These are phyloP conservation scores for Nerophis ophidion DNA, from an alignment of 2,113 vertebrate genomes.

Conservation along the genomic window DNA sequence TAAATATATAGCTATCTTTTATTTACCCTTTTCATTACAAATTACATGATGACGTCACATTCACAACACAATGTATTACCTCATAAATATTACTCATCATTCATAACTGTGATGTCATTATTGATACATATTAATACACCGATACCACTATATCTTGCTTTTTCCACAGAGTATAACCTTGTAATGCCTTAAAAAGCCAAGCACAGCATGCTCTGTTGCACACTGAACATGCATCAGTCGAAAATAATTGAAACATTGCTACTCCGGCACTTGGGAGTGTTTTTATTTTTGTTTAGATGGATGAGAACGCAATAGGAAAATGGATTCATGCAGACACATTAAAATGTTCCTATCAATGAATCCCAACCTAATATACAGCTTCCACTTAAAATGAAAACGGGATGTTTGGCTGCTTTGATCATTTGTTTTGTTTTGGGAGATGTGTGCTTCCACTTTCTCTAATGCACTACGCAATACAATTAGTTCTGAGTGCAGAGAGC, in stretches of 20 bases:
- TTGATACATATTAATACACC: too few species aligned
- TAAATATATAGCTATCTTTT: too few species aligned
- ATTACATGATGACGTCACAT: too few species aligned
- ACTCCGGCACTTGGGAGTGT: neutral
- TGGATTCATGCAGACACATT: neutral
- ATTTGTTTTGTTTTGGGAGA: conserved; percentile 7
- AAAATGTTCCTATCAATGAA: conserved; percentile 9
- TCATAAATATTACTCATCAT: too few species aligned
- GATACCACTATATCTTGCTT: neutral
- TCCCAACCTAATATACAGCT: conserved; percentile 18
- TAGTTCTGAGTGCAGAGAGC: conserved; percentile 14
- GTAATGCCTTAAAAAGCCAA: neutral
- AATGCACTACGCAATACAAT: conserved; percentile 19
- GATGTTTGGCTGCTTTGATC: conserved; percentile 22
- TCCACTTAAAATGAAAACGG: conserved; percentile 14
- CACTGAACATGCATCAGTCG: neutral
- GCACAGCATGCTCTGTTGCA: neutral
- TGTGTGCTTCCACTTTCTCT: conserved; percentile 6
- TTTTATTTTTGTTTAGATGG: neutral
- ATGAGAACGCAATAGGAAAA: neutral
- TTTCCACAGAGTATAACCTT: neutral
- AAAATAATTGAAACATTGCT: neutral
- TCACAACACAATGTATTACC: too few species aligned
- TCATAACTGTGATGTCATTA: too few species aligned
- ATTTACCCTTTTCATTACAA: too few species aligned